Conservation (phyloP, 2,888 invertebrate species). For the Epistrophella euchroma region DNA sequence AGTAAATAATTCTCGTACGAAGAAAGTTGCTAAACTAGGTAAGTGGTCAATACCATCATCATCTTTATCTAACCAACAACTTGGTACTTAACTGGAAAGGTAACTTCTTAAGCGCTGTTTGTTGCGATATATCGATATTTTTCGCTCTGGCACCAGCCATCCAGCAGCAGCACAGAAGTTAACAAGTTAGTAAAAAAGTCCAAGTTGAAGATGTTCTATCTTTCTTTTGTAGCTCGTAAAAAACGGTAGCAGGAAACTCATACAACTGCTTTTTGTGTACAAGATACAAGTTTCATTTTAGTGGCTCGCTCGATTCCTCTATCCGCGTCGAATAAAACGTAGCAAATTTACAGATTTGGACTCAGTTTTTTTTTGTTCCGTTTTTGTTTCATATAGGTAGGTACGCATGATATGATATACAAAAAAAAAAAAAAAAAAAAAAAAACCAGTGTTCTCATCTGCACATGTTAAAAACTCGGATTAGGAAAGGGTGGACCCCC, state of each 20-base stretch:
- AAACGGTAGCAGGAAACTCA: constrained; percentile 24
- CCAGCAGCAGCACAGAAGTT: constrained; percentile 49
- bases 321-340: constrained; percentile 20
- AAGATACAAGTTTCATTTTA: constrained; percentile 25
- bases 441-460: constrained; percentile 21
- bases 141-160: constrained; percentile 9
- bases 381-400: constrained; percentile 12
- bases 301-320: constrained; percentile 10
- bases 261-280: constrained; percentile 20
- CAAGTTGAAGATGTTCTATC: constrained; percentile 16
- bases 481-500: constrained; percentile 36
- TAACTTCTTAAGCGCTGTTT: constrained; percentile 45
- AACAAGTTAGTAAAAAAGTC: constrained; percentile 1
- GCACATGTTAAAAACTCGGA: constrained; percentile 25
- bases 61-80: constrained; percentile 21
- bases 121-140: constrained; percentile 30
- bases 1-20: constrained; percentile 59
- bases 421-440: neutral
- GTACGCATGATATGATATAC: constrained; percentile 27
- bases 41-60: constrained; percentile 61
- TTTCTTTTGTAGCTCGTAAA: constrained; percentile 10
- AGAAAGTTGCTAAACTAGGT: constrained; percentile 76
- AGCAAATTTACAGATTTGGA: constrained; percentile 16
- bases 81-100: constrained; percentile 58
- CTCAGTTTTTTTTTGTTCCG: neutral